Evolutionary conservation across 2,888 invertebrate genomes (phyloP).

Genomic region (Nudaria mundana): DNA sequence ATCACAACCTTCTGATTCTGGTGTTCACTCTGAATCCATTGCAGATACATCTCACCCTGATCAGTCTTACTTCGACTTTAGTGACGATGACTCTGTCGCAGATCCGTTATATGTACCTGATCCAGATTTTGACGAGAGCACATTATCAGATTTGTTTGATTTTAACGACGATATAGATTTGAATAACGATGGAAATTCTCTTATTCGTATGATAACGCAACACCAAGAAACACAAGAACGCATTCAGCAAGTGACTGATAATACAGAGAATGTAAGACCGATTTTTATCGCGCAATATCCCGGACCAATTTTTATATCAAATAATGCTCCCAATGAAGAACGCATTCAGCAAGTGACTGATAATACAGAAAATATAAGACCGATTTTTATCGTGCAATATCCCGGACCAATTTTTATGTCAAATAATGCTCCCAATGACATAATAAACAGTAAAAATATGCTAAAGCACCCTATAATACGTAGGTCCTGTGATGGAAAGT

Average conservation of each 20-base stretch:
- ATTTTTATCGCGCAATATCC: background rate
- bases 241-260: background rate
- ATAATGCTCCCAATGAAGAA: slow-evolving; percentile 4
- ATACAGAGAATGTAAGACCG: background rate
- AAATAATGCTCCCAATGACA: slow-evolving; percentile 5
- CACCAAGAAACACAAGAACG: background rate
- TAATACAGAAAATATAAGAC: background rate
- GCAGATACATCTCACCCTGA: background rate
- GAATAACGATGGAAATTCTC: background rate
- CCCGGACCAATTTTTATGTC: slow-evolving; percentile 1
- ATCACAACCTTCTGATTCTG: slow-evolving; percentile 4
- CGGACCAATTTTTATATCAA: slow-evolving; percentile 2
- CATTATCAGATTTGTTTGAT: slow-evolving; percentile 2
- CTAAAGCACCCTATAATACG: slow-evolving; percentile 5
- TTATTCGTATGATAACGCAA: background rate
- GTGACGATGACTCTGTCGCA: slow-evolving; percentile 8
- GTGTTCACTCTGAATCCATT: background rate
- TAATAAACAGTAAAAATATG: slow-evolving; percentile 6
- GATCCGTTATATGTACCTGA: slow-evolving; percentile 6
- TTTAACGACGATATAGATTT: background rate
- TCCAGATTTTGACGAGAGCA: slow-evolving; percentile 4
- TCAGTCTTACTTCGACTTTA: slow-evolving; percentile 1
- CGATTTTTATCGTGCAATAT: background rate
- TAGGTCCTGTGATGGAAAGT: slow-evolving; percentile 1
- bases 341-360: background rate